phyloP scores from a whole-genome alignment of 2,113 vertebrate species.

The Pogona vitticeps region DNA sequence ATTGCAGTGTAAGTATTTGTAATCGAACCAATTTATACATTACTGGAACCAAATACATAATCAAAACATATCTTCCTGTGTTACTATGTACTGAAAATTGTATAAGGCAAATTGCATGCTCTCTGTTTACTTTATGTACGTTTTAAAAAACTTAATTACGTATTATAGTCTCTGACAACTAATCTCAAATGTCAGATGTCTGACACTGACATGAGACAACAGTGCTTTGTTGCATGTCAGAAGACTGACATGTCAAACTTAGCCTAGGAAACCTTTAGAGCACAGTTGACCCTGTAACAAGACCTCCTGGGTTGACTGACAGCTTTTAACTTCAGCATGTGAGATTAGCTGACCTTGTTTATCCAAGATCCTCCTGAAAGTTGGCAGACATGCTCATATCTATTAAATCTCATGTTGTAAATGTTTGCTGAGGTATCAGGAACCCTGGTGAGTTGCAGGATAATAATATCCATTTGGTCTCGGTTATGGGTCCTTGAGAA shows the following conservation, averaged over 20 bases:
- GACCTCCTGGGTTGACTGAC: slow-evolving; percentile 71
- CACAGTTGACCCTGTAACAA: slow-evolving; percentile 72
- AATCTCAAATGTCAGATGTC: slow-evolving; percentile 67
- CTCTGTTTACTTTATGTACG: background rate
- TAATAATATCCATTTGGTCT: slow-evolving; percentile 64
- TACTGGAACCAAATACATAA: background rate
- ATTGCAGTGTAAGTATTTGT: background rate
- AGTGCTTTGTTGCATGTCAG: slow-evolving; percentile 68
- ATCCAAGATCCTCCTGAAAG: slow-evolving; percentile 74
- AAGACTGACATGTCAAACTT: slow-evolving; percentile 65
- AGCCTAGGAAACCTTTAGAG: slow-evolving; percentile 70
- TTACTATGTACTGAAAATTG: background rate
- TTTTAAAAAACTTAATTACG: slow-evolving; percentile 14
- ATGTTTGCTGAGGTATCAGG: slow-evolving; percentile 72
- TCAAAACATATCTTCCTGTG: background rate
- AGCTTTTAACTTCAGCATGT: slow-evolving; percentile 70
- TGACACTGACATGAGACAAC: slow-evolving; percentile 64
- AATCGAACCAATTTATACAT: background rate
- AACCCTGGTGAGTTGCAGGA: slow-evolving; percentile 63
- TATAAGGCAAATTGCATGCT: background rate
- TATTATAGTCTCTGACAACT: slow-evolving; percentile 26
- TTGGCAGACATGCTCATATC: slow-evolving; percentile 69
- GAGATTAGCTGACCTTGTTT: slow-evolving; percentile 73
- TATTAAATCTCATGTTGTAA: slow-evolving; percentile 67
- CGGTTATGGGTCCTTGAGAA: slow-evolving; percentile 45